Percentiles rank a stretch among this genome's conserved stretches.
phyloP scores from a whole-genome alignment of 2,888 invertebrate genomes.

The Xestia ashworthii region DNA sequence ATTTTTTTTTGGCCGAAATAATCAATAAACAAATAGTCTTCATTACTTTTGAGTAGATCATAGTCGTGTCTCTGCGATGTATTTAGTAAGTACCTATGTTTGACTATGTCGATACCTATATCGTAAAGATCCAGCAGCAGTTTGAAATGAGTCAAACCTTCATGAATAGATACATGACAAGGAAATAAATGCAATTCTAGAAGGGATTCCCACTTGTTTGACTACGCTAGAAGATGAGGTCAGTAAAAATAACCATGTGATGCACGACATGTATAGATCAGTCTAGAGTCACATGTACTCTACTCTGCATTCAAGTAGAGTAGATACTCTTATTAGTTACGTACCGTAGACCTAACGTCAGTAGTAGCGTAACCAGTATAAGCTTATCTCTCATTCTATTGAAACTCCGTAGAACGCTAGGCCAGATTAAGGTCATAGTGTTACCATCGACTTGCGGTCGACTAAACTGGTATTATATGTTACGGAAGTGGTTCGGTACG shows the following conservation, averaged over 20 bases:
- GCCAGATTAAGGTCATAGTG: not conserved
- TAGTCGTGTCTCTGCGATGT: not conserved
- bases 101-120: not conserved
- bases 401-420: not conserved
- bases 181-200: slow-evolving; percentile 32
- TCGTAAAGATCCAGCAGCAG: not conserved
- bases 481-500: slow-evolving; percentile 25
- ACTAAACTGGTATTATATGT: not conserved
- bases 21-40: not conserved
- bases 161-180: not conserved
- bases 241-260: slow-evolving; percentile 25
- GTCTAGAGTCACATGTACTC: slow-evolving; percentile 9
- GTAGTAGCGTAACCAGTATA: not conserved
- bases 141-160: not conserved
- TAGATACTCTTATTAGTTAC: not conserved
- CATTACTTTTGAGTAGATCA: not conserved
- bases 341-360: not conserved
- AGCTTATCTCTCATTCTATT: not conserved
- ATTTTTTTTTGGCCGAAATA: no score
- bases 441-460: not conserved
- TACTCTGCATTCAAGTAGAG: slow-evolving; percentile 46
- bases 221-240: slow-evolving; percentile 33
- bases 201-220: slow-evolving; percentile 27
- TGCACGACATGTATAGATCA: slow-evolving; percentile 19
- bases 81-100: not conserved